A percentile compares a stretch with the other conserved stretches of the same genome.
These are phyloP conservation scores for Eumacrocentrus americanus DNA, from an alignment of 2,888 invertebrate species.

Conservation along the genomic window DNA sequence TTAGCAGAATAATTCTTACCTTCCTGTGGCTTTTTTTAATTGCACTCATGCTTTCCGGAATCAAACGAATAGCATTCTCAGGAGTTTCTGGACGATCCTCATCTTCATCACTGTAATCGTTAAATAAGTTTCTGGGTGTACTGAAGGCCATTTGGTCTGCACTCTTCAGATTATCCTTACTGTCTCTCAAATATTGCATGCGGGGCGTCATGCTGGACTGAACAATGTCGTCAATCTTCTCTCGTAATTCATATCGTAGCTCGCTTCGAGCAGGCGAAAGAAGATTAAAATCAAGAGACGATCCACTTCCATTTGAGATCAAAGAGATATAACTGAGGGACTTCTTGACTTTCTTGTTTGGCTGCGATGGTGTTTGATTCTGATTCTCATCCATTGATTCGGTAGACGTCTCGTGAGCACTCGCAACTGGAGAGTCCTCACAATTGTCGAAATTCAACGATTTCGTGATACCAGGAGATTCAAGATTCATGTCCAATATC, in stretches of 20 bases:
- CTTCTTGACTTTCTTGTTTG: slow-evolving; percentile 42
- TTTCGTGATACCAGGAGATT: slow-evolving; percentile 40
- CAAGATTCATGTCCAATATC: slow-evolving; percentile 30
- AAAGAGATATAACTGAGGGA: slow-evolving; percentile 45
- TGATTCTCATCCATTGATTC: slow-evolving; percentile 56
- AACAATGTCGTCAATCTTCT: slow-evolving; percentile 43
- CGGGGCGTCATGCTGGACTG: slow-evolving; percentile 40
- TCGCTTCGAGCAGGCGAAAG: slow-evolving; percentile 32
- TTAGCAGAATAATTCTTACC: too few relatives aligned
- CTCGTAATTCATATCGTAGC: slow-evolving; percentile 39
- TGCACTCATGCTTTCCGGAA: slow-evolving; percentile 55
- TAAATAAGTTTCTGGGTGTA: slow-evolving; percentile 52
- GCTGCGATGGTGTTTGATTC: slow-evolving; percentile 52
- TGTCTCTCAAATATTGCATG: slow-evolving; percentile 34
- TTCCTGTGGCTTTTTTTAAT: slow-evolving; percentile 56
- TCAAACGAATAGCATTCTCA: slow-evolving; percentile 45
- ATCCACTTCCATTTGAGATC: slow-evolving; percentile 25
- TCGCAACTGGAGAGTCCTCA: slow-evolving; percentile 39
- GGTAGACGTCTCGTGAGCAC: slow-evolving; percentile 39
- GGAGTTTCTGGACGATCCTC: slow-evolving; percentile 48
- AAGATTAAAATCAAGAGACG: slow-evolving; percentile 29
- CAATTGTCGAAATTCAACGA: slow-evolving; percentile 43
- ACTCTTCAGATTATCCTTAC: slow-evolving; percentile 25
- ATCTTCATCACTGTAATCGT: slow-evolving; percentile 46
- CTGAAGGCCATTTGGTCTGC: slow-evolving; percentile 38